Evolutionary conservation across 64 coral and sea anemone species (phyloP), one percentile per base, ranked within the genome.

Genomic region (Trachythela sp.): DNA sequence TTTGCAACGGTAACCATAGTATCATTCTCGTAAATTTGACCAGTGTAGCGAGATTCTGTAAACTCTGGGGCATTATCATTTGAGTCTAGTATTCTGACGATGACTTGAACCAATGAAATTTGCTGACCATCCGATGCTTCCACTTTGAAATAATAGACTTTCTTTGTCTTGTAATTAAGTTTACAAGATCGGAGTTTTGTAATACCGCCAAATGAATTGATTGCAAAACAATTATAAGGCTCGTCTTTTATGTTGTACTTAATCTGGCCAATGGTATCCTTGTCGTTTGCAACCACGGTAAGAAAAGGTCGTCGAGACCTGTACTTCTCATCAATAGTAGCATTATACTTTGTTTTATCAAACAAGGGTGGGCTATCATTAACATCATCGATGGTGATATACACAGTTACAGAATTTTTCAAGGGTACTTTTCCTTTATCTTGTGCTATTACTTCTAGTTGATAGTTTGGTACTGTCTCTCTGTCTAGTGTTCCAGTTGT

Each of bases 1-100:
- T n/a, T 50, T 41, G 87, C 35, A 58, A 92, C 38, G 11, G 85
- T 87, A n/a, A 85, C 90, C 9, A 77, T 48, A 52, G 45, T 32
- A 26, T 83, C 22, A 83, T 92, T 84, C 36, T 92, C 90, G 20
- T 33, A 29, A 49, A 92, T 86, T 88, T 59, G 27, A 54, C 54
- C 56, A 34, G 31, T 29, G 41, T 92, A 92, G 35, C 41, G 49
- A 2, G 0, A 13, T 4, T 88, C 83, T 22, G 45, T 83, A 88
- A 92, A 92, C n/a, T 34, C 32, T 42, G 90, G 90, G 14, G 71
- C 85, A 84, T 92, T 92, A 40, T 92, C 90, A 39, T 92, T 92
- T 1, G 87, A 70, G 76, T 92, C 90, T 83, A 59, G 20, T 48
- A 92, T 77, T 58, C 77, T 60, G 17, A 92, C 39, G 30, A 83